Percentiles rank a stretch among this genome's conserved stretches.
Conservation (phyloP, 2,888 invertebrate genomes). For the Sesamia inferens region DNA sequence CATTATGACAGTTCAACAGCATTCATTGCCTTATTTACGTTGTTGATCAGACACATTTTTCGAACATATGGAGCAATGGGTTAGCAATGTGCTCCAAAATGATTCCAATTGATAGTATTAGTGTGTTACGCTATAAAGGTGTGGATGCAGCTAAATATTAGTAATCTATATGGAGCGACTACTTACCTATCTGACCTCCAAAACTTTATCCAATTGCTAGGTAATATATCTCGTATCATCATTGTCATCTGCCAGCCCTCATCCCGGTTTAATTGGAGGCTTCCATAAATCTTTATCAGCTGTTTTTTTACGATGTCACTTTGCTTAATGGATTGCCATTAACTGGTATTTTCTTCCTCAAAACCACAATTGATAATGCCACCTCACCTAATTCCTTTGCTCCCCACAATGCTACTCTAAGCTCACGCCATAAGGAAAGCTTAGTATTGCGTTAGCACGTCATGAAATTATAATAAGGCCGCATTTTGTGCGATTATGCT, state of each 20-base stretch:
- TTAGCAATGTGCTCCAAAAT: too few relatives aligned
- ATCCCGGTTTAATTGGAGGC: not conserved
- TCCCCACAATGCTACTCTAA: not conserved
- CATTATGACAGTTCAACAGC: too few relatives aligned
- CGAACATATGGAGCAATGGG: too few relatives aligned
- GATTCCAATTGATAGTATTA: too few relatives aligned
- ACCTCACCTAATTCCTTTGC: not conserved
- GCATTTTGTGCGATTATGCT: conserved; percentile 60
- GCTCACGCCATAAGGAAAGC: not conserved
- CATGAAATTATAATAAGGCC: conserved; percentile 72
- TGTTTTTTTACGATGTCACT: not conserved
- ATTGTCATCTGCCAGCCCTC: not conserved
- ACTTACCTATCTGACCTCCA: too few relatives aligned
- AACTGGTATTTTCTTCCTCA: not conserved
- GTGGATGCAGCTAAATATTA: too few relatives aligned
- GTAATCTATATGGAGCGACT: too few relatives aligned
- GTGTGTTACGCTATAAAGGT: too few relatives aligned
- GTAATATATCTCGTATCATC: not conserved
- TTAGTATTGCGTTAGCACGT: conserved; percentile 23
- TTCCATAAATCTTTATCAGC: not conserved
- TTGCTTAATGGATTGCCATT: not conserved
- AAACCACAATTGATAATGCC: not conserved
- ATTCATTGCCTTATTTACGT: too few relatives aligned
- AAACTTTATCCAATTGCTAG: too few relatives aligned
- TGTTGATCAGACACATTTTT: too few relatives aligned